Percentiles rank a stretch among this genome's conserved stretches.
Conservation (phyloP, 35 echinoderm and acorn worm species). For the Heliocidaris tuberculata region DNA sequence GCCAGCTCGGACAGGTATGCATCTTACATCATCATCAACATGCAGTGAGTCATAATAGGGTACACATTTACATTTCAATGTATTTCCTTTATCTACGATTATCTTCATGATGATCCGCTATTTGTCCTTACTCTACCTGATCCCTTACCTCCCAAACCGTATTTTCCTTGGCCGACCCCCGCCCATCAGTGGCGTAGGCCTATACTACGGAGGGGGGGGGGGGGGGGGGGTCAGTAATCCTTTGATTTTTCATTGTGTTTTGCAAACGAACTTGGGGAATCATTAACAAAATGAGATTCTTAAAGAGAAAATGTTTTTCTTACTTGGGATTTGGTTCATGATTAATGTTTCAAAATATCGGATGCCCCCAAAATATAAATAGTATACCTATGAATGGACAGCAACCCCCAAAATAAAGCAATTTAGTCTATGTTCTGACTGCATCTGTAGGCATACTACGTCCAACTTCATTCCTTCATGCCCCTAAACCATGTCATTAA, state of each 20-base stretch:
- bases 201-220: too few species aligned
- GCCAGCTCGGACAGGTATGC: neutral
- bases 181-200: too few species aligned
- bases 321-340: too few species aligned
- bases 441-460: too few species aligned
- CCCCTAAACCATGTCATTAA: neutral
- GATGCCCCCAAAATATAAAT: neutral
- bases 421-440: too few species aligned
- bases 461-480: neutral
- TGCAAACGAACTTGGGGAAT: too few species aligned
- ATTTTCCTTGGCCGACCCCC: too few species aligned
- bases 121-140: neutral
- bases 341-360: too few species aligned
- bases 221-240: too few species aligned
- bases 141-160: neutral
- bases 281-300: too few species aligned
- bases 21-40: constrained; percentile 2
- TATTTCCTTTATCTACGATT: neutral
- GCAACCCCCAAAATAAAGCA: neutral
- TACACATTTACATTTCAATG: constrained; percentile 6
- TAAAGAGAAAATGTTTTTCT: too few species aligned
- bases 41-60: neutral
- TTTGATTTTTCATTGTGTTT: too few species aligned
- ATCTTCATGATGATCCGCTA: neutral
- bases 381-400: neutral